Conservation (phyloP, 35 echinoderm and acorn worm species). For the Chiridota heheva region DNA sequence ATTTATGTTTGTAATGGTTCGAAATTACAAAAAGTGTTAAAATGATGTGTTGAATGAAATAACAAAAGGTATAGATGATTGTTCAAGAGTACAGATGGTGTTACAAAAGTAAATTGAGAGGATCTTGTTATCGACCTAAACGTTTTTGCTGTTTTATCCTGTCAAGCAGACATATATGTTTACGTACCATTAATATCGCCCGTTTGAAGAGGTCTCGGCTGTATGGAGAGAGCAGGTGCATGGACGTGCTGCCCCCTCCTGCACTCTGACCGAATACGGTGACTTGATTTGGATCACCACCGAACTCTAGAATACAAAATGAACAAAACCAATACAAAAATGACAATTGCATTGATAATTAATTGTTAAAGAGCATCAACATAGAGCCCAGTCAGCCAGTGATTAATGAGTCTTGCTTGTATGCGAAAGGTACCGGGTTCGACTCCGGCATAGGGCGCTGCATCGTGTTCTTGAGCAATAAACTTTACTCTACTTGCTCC, state of each 20-base stretch:
- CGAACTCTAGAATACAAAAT: constrained; percentile 51
- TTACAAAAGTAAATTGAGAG: neutral
- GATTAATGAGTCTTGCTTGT: too few species aligned
- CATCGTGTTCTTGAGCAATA: too few species aligned
- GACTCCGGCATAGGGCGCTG: neutral
- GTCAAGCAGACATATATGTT: neutral
- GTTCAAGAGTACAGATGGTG: too few species aligned
- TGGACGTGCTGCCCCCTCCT: constrained; percentile 58
- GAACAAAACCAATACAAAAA: neutral
- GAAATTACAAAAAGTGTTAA: too few species aligned
- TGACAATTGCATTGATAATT: neutral
- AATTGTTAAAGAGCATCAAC: too few species aligned
- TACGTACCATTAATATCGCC: constrained; percentile 63
- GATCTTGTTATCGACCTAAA: neutral
- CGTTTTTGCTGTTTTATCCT: neutral
- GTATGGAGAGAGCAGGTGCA: constrained; percentile 52
- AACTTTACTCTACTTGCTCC: too few species aligned
- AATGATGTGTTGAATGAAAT: too few species aligned
- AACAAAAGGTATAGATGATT: too few species aligned
- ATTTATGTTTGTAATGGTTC: too few species aligned
- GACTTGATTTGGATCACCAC: constrained; percentile 58
- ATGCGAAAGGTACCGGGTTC: too few species aligned
- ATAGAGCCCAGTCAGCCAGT: too few species aligned
- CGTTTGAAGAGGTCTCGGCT: constrained; percentile 55
- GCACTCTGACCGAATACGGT: constrained; percentile 79